Percentiles rank a stretch among this genome's conserved stretches.
phyloP scores from a whole-genome alignment of 1,140 invertebrate species.

The Aphaenogaster ashmeadi region DNA sequence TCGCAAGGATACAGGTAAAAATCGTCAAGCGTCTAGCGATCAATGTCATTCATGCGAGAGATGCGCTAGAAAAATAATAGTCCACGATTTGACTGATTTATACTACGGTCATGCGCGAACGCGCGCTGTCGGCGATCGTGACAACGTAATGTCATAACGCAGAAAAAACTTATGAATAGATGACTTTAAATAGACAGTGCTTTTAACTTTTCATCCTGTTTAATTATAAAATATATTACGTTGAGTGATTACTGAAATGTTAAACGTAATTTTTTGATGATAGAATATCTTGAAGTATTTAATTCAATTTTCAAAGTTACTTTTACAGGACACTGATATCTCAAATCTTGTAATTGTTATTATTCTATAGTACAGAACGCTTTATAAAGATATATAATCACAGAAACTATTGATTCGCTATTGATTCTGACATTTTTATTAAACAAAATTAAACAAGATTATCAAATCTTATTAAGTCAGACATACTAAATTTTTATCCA shows the following conservation, averaged over 20 bases:
- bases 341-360: background rate
- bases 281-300: background rate
- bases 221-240: background rate
- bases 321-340: background rate
- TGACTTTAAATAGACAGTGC: background rate
- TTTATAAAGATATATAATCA: conserved; percentile 23
- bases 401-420: background rate
- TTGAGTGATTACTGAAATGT: background rate
- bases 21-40: conserved; percentile 36
- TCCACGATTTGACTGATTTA: conserved; percentile 55
- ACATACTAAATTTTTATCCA: background rate
- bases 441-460: background rate
- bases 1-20: conserved; percentile 28
- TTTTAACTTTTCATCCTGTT: background rate
- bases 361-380: background rate
- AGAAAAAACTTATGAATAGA: conserved; percentile 1
- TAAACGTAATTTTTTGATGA: background rate
- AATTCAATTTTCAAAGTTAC: conserved; percentile 2
- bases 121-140: conserved; percentile 17
- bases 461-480: background rate
- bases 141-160: conserved; percentile 22
- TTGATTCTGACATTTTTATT: background rate
- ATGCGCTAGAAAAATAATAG: conserved; percentile 54
- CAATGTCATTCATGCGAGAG: conserved; percentile 47
- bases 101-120: conserved; percentile 7